These are phyloP conservation scores for Gasteruption jaculator DNA, from an alignment of 2,888 invertebrate genomes.

Conservation along the genomic window DNA sequence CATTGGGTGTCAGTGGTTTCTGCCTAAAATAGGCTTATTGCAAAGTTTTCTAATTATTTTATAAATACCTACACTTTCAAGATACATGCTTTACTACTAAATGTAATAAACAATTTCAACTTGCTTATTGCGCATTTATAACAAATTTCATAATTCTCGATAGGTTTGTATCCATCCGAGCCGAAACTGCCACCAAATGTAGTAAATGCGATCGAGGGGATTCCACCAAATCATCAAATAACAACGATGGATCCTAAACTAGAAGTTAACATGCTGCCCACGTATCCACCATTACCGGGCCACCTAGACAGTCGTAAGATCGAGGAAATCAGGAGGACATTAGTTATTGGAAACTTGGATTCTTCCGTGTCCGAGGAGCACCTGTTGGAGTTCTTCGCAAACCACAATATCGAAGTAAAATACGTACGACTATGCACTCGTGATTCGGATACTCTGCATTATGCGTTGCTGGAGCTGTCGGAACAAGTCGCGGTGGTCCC, in stretches of 20 bases:
- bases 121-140: neutral
- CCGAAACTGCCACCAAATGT: conserved; percentile 89
- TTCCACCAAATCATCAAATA: conserved; percentile 75
- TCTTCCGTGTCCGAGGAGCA: conserved; percentile 70
- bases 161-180: conserved; percentile 75
- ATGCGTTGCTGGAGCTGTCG: conserved; percentile 88
- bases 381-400: conserved; percentile 81
- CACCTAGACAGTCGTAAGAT: conserved; percentile 84
- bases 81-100: neutral
- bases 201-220: conserved; percentile 79
- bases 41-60: neutral
- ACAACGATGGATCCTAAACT: conserved; percentile 88
- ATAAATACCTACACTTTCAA: neutral
- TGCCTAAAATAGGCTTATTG: neutral
- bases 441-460: conserved; percentile 70
- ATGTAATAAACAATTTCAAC: neutral
- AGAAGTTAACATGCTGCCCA: conserved; percentile 73
- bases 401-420: conserved; percentile 85
- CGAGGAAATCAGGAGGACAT: conserved; percentile 93
- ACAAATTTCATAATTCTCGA: conserved; percentile 9
- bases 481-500: conserved; percentile 86
- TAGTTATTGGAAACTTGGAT: conserved; percentile 76
- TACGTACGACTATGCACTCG: conserved; percentile 89
- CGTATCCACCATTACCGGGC: conserved; percentile 87
- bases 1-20: too few relatives aligned